phyloP scores from a whole-genome alignment of 2,113 vertebrate genomes.

The Apodemus speciosus region DNA sequence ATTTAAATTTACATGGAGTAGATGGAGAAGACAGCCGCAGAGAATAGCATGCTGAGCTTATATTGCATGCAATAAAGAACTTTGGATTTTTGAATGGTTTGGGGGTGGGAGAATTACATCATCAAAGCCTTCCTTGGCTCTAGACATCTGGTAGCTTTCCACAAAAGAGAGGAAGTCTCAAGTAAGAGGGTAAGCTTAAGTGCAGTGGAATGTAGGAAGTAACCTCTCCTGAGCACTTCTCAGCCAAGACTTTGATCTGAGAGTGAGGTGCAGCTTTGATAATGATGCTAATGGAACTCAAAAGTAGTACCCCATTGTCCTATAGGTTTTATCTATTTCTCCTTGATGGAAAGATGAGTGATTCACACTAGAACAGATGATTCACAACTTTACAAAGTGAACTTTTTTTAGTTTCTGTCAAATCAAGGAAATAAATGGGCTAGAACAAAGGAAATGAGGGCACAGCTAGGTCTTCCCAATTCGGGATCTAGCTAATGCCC shows the following conservation, averaged over 20 bases:
- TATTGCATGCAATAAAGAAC: slow-evolving; percentile 3
- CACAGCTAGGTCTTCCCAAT: slow-evolving; percentile 9
- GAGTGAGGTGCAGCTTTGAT: slow-evolving; percentile 32
- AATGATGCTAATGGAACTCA: slow-evolving; percentile 56
- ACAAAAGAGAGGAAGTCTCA: slow-evolving; percentile 30
- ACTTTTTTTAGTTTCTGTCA: slow-evolving; percentile 43
- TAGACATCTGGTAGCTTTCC: slow-evolving; percentile 15
- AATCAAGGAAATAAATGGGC: slow-evolving; percentile 44
- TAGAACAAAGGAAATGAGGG: slow-evolving; percentile 14
- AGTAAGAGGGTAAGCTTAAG: slow-evolving; percentile 11
- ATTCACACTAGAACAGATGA: slow-evolving; percentile 51
- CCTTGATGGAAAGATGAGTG: slow-evolving; percentile 40
- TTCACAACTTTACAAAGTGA: slow-evolving; percentile 44
- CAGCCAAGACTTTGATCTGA: slow-evolving; percentile 59
- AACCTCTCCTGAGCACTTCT: slow-evolving; percentile 5
- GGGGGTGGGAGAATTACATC: slow-evolving; percentile 16
- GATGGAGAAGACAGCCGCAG: background rate
- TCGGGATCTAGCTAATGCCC: background rate
- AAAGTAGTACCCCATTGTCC: slow-evolving; percentile 54
- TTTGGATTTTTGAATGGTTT: slow-evolving; percentile 36
- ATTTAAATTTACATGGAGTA: slow-evolving; percentile 29
- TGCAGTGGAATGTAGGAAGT: slow-evolving; percentile 21
- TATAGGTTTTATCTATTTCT: slow-evolving; percentile 48
- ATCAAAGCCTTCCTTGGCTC: slow-evolving; percentile 33
- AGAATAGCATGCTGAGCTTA: slow-evolving; percentile 9